Percentiles rank a stretch among this genome's conserved stretches.
phyloP scores from a whole-genome alignment of 1,140 invertebrate genomes.

The Conus ventricosus region DNA sequence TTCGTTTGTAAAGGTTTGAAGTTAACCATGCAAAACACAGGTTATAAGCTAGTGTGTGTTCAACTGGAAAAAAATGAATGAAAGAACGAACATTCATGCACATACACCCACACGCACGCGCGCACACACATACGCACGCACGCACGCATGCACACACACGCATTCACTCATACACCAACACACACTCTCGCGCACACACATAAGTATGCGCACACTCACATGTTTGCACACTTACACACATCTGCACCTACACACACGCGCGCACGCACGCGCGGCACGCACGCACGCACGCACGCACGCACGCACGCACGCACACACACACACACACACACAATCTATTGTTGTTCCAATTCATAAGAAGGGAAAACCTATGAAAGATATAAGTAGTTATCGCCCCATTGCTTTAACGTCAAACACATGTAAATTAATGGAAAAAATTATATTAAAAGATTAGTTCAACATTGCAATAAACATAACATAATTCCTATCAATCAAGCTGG shows the following conservation, averaged over 20 bases:
- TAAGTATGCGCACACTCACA: not conserved
- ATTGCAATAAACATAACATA: too few species aligned
- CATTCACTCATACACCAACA: too few species aligned
- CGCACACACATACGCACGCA: not conserved
- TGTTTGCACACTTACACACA: not conserved
- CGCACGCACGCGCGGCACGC: not conserved
- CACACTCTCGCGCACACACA: not conserved
- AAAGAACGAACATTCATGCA: not conserved
- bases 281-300: slow-evolving; percentile 5
- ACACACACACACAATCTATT: not conserved
- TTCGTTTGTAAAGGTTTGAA: too few species aligned
- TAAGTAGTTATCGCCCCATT: too few species aligned
- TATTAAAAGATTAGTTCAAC: too few species aligned
- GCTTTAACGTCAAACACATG: too few species aligned
- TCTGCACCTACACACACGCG: not conserved
- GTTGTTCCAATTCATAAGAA: too few species aligned
- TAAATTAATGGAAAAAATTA: too few species aligned
- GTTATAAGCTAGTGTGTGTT: not conserved
- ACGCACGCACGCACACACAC: not conserved
- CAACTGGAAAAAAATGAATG: not conserved
- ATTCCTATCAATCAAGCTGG: too few species aligned
- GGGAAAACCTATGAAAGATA: too few species aligned
- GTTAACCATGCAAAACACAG: too few species aligned
- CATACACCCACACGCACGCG: not conserved
- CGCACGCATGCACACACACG: not conserved